Percentiles rank a stretch among this genome's conserved stretches.
These are phyloP conservation scores for Gephyroberyx darwinii DNA, from an alignment of 2,797 vertebrate genomes.

Conservation along the genomic window DNA sequence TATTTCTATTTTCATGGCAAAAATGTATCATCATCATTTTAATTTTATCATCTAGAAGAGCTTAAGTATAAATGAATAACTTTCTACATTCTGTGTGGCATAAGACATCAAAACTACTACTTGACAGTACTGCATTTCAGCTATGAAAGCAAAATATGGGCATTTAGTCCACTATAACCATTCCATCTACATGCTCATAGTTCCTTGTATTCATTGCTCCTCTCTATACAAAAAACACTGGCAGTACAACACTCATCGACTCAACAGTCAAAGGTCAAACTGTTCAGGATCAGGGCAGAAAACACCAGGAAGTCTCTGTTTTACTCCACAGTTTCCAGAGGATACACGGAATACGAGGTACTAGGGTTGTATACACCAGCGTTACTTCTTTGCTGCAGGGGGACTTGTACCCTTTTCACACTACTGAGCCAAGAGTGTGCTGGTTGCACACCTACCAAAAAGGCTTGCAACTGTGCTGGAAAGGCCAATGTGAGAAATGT, in stretches of 20 bases:
- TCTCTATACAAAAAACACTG: slow-evolving; percentile 26
- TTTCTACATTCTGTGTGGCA: not conserved
- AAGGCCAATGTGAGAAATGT: slow-evolving; percentile 19
- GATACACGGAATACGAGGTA: slow-evolving; percentile 36
- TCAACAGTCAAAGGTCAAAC: slow-evolving; percentile 22
- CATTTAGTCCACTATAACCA: slow-evolving; percentile 13
- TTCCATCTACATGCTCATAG: slow-evolving; percentile 47
- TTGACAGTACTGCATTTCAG: slow-evolving; percentile 8
- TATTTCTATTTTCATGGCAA: not conserved
- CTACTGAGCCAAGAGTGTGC: slow-evolving; percentile 30
- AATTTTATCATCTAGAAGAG: too few relatives aligned
- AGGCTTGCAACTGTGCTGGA: slow-evolving; percentile 14
- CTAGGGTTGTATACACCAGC: slow-evolving; percentile 33
- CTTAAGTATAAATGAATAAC: not conserved
- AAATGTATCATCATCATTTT: not conserved
- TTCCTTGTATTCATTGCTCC: slow-evolving; percentile 21
- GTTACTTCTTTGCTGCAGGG: slow-evolving; percentile 12
- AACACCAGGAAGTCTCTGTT: slow-evolving; percentile 52
- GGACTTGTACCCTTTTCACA: slow-evolving; percentile 13
- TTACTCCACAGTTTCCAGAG: slow-evolving; percentile 22
- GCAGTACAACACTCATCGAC: slow-evolving; percentile 44
- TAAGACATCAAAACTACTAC: not conserved
- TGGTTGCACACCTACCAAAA: slow-evolving; percentile 30
- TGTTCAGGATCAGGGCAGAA: slow-evolving; percentile 26
- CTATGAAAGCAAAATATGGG: not conserved